Evolutionary conservation across 2,113 vertebrate genomes (phyloP).

Genomic region (Colossoma macropomum): DNA sequence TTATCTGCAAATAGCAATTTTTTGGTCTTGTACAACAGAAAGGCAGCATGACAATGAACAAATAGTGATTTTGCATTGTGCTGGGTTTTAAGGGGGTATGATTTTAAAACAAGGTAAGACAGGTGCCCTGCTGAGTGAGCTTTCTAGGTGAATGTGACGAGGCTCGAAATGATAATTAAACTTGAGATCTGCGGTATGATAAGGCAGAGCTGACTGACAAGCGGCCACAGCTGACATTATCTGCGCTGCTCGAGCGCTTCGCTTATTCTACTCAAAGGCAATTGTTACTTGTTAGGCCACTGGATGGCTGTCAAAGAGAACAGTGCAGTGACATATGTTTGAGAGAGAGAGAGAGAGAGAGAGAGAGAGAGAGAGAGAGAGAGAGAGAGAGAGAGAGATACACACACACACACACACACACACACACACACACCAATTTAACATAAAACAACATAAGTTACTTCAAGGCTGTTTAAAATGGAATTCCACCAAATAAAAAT

Average conservation of each 20-base stretch:
- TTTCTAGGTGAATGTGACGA: not conserved
- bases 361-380: not conserved
- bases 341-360: not conserved
- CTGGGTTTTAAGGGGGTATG: not conserved
- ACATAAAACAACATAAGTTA: too few species aligned
- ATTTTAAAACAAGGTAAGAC: not conserved
- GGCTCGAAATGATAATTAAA: conserved; percentile 4
- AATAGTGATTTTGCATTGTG: not conserved
- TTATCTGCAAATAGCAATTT: not conserved
- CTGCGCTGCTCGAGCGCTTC: not conserved
- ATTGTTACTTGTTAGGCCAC: conserved; percentile 10
- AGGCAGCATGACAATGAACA: not conserved
- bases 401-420: too few species aligned
- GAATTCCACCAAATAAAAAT: too few species aligned
- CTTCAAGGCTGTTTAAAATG: too few species aligned
- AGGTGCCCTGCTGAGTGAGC: not conserved
- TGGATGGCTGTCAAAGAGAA: conserved; percentile 11
- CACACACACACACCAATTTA: too few species aligned
- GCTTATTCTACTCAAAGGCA: not conserved
- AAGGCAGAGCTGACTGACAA: not conserved
- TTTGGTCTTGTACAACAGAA: not conserved
- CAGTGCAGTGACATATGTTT: not conserved
- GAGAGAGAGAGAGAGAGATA: not conserved
- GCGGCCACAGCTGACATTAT: not conserved
- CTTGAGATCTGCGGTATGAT: not conserved